A percentile compares a stretch with the other conserved stretches of the same genome.
phyloP scores from a whole-genome alignment of 2,888 invertebrate genomes.

The Drosophila mulleri region DNA sequence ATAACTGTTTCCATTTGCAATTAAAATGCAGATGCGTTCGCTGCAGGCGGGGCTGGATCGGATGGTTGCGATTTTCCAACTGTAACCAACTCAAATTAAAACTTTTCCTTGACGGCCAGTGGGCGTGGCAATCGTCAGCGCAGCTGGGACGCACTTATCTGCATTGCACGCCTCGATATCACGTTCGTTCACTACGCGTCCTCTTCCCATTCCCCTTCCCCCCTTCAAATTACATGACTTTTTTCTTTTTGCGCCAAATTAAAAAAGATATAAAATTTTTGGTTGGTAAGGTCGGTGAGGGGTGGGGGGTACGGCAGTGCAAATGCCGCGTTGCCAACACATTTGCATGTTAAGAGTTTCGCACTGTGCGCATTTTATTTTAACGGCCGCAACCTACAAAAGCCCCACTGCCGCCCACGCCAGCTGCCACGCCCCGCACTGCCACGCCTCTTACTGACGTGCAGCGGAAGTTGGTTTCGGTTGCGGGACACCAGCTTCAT shows the following conservation, averaged over 20 bases:
- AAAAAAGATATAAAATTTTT: constrained; percentile 68
- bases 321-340: constrained; percentile 47
- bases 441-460: constrained; percentile 49
- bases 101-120: constrained; percentile 70
- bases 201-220: neutral
- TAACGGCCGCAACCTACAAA: constrained; percentile 8
- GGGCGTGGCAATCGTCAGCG: constrained; percentile 56
- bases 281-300: no score
- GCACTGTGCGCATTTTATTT: constrained; percentile 72
- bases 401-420: constrained; percentile 1
- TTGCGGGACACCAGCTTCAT: constrained; percentile 10
- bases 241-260: constrained; percentile 57
- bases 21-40: constrained; percentile 77
- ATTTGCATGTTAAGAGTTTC: constrained; percentile 79
- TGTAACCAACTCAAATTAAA: constrained; percentile 76
- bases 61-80: constrained; percentile 56
- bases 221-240: neutral
- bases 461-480: constrained; percentile 52
- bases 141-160: constrained; percentile 72
- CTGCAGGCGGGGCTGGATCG: constrained; percentile 7
- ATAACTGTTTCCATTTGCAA: constrained; percentile 83
- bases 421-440: neutral
- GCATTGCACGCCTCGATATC: constrained; percentile 69
- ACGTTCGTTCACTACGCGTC: constrained; percentile 53
- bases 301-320: neutral